Percentiles rank a stretch among this genome's conserved stretches.
Conservation (phyloP, 2,888 invertebrate species). For the Rambutsinella grinnellia region DNA sequence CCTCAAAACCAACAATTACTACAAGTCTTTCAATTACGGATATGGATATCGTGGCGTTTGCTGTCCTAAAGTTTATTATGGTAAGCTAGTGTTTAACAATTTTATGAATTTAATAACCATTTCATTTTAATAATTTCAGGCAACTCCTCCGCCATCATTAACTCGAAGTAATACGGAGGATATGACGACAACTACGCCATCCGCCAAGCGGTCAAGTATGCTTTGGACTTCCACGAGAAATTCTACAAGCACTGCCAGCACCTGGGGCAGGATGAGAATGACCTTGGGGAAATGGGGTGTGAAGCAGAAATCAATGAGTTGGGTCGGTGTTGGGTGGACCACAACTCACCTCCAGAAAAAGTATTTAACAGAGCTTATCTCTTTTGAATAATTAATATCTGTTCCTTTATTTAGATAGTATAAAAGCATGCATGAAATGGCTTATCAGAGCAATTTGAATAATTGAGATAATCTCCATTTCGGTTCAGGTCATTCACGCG, state of each 20-base stretch:
- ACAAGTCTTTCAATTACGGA: slow-evolving; percentile 63
- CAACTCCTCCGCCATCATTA: slow-evolving; percentile 43
- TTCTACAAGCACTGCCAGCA: slow-evolving; percentile 51
- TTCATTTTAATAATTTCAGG: slow-evolving; percentile 20
- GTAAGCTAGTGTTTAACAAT: slow-evolving; percentile 43
- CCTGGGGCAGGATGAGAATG: slow-evolving; percentile 61
- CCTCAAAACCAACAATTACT: slow-evolving; percentile 53
- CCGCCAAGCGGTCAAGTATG: slow-evolving; percentile 54
- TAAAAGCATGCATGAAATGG: no score
- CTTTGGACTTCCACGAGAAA: slow-evolving; percentile 49
- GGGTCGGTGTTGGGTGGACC: no score
- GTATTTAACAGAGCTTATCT: no score
- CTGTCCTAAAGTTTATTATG: slow-evolving; percentile 62
- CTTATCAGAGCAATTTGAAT: no score
- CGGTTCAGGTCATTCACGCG: slow-evolving; percentile 25
- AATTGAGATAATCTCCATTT: no score
- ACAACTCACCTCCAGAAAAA: no score
- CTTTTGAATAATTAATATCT: no score
- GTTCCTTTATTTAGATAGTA: no score
- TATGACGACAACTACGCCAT: slow-evolving; percentile 58
- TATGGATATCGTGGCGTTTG: slow-evolving; percentile 64
- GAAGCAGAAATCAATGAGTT: no score
- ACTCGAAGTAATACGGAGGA: slow-evolving; percentile 53
- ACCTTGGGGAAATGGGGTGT: slow-evolving; percentile 66
- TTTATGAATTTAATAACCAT: no score